phyloP scores from a whole-genome alignment of 2,797 vertebrate genomes.

The Pitangus sulphuratus region DNA sequence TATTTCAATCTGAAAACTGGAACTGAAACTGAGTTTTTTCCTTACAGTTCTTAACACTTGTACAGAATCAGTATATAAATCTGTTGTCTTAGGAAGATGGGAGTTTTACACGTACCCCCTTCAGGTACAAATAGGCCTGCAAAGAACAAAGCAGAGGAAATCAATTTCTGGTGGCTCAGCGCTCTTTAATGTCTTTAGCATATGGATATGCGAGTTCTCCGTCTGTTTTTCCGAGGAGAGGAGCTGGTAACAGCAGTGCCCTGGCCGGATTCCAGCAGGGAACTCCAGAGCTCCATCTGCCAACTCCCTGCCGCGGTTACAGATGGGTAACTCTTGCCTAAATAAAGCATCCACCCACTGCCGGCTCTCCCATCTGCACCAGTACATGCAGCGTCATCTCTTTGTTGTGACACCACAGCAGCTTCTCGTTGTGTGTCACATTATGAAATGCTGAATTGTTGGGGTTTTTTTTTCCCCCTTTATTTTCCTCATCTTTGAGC shows the following conservation, averaged over 20 bases:
- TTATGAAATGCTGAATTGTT: background rate
- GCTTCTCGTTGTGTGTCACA: background rate
- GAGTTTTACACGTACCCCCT: background rate
- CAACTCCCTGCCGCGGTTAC: background rate
- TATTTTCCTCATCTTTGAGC: background rate
- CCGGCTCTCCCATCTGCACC: rapidly evolving
- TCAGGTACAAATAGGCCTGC: background rate
- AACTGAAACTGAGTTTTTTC: background rate
- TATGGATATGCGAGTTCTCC: background rate
- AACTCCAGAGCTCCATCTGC: background rate
- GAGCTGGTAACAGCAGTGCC: background rate
- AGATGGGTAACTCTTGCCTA: background rate
- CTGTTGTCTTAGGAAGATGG: background rate
- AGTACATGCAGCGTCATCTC: background rate
- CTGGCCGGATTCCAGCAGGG: background rate
- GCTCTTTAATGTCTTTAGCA: background rate
- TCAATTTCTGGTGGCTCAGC: background rate
- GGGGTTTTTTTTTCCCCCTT: too few relatives aligned
- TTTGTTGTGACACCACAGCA: background rate
- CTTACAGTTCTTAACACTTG: background rate
- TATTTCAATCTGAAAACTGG: background rate
- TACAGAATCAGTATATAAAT: background rate
- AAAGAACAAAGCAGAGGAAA: background rate
- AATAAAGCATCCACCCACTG: background rate
- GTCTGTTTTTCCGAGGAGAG: background rate